Evolutionary conservation across 2,797 vertebrate species (phyloP).

Genomic region (Acestrorhynchus altus): DNA sequence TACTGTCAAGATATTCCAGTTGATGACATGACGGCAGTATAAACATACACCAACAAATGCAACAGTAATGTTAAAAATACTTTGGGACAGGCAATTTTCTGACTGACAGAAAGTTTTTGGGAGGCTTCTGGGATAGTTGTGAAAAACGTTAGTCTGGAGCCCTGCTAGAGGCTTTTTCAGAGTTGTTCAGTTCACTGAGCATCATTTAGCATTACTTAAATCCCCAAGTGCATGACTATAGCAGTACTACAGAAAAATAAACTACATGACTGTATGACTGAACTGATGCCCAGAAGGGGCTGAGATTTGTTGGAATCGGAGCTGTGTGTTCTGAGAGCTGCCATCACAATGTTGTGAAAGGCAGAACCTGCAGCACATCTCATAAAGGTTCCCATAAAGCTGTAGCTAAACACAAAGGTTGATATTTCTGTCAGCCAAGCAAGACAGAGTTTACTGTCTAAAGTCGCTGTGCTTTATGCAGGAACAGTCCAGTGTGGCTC

Average conservation of each 20-base stretch:
- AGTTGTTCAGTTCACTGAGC: not conserved
- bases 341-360: not conserved
- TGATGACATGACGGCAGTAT: no score
- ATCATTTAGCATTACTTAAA: not conserved
- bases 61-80: no score
- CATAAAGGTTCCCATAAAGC: not conserved
- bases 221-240: not conserved
- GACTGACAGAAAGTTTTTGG: no score
- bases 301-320: not conserved
- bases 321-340: not conserved
- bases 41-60: no score
- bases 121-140: no score
- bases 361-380: constrained; percentile 3
- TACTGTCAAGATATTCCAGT: no score
- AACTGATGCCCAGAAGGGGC: not conserved
- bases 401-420: not conserved
- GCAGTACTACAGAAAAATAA: not conserved
- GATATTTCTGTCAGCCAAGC: not conserved
- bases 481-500: not conserved
- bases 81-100: no score
- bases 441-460: not conserved
- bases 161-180: no score
- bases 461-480: not conserved
- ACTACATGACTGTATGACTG: constrained; percentile 1
- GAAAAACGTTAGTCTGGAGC: no score